Evolutionary conservation across 2,797 vertebrate genomes (phyloP).

Genomic region (Enteromius treurensis): DNA sequence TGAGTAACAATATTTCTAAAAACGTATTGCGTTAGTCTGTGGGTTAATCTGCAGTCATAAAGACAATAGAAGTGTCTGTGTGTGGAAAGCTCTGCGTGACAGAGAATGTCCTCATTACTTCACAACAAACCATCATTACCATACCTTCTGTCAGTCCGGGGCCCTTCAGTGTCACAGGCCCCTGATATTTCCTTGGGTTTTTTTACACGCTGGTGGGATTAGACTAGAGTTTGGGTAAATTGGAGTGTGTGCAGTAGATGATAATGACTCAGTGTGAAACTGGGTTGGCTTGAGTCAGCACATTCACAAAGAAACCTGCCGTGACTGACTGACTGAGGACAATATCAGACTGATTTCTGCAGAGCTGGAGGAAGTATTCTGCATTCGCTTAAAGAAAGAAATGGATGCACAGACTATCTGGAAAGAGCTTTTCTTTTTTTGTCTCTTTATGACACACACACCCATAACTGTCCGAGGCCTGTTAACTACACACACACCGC

Average conservation of each 20-base stretch:
- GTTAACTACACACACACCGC: conserved; percentile 40
- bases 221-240: conserved; percentile 20
- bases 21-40: background rate
- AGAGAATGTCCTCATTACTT: background rate
- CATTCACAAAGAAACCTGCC: conserved; percentile 26
- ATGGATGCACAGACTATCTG: background rate
- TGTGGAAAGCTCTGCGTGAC: background rate
- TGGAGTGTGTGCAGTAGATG: conserved; percentile 33
- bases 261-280: conserved; percentile 51
- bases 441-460: conserved; percentile 15
- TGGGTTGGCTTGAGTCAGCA: conserved; percentile 56
- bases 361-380: background rate
- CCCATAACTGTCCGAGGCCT: conserved; percentile 17
- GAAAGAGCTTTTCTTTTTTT: background rate
- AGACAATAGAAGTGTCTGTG: background rate
- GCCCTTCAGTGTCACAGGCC: background rate
- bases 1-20: background rate
- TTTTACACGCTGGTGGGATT: conserved; percentile 45
- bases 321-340: background rate
- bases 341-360: background rate
- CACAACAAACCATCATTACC: background rate
- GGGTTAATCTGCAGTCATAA: background rate
- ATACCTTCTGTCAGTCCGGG: background rate
- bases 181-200: conserved; percentile 15
- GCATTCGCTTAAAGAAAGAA: background rate